These are phyloP conservation scores for Lypha dubia DNA, from an alignment of 2,888 invertebrate genomes.

Conservation along the genomic window DNA sequence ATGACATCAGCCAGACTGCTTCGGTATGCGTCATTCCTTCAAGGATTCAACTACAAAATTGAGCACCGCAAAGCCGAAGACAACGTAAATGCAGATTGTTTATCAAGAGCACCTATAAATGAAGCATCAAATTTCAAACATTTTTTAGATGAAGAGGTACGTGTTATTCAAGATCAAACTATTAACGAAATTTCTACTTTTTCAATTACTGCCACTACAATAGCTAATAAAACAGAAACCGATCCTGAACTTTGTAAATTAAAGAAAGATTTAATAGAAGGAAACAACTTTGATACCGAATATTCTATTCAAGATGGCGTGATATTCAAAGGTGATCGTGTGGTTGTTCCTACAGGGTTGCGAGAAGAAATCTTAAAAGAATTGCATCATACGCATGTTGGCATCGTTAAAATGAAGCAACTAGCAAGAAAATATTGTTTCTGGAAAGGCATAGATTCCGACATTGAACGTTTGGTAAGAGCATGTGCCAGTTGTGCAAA, in stretches of 20 bases:
- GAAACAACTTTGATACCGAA: constrained; percentile 5
- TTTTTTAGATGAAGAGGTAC: too few relatives aligned
- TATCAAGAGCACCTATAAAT: too few relatives aligned
- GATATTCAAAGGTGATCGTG: constrained; percentile 25
- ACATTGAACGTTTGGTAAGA: constrained; percentile 73
- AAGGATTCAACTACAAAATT: too few relatives aligned
- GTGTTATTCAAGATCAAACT: too few relatives aligned
- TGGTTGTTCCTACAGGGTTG: constrained; percentile 47
- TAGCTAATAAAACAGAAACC: constrained; percentile 41
- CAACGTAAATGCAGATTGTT: too few relatives aligned
- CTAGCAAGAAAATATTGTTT: constrained; percentile 74
- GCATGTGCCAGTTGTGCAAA: constrained; percentile 17
- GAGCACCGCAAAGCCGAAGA: too few relatives aligned
- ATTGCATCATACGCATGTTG: constrained; percentile 41
- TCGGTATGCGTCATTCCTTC: neutral
- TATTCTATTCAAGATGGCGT: constrained; percentile 37
- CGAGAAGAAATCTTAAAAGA: constrained; percentile 57
- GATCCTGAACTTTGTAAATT: constrained; percentile 36
- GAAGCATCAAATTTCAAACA: too few relatives aligned
- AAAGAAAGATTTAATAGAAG: constrained; percentile 39
- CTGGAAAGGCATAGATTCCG: constrained; percentile 76
- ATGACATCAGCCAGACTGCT: neutral
- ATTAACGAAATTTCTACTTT: too few relatives aligned
- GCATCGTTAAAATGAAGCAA: constrained; percentile 67
- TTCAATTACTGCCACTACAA: constrained; percentile 17